Base-by-base conservation (phyloP, 2,797 vertebrate species). In the Falco cherrug region DNA sequence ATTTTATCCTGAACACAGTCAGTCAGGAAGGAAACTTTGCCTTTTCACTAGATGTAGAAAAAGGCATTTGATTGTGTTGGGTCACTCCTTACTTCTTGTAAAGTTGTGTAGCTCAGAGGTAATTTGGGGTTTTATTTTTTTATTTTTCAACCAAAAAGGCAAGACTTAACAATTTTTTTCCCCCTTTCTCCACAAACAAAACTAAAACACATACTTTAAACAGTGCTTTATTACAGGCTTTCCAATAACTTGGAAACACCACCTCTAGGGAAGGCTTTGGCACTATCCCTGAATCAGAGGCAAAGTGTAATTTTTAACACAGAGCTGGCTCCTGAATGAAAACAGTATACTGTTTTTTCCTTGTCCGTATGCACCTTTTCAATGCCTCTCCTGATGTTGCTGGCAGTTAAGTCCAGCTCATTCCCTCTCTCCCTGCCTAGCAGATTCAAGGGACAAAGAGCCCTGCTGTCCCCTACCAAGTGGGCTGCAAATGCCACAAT, bases 171-270 rank as follows among this genome's bases (percentile, higher is more conserved):
- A 60, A 37, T 37, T 37, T 37, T 37, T 37, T 37, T 37, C 37
- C 37, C 37, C 37, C 37, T 37, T 37, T 31, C 60, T 33, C 41
- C 11, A 8, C 35, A 43, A 51, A n/a, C 41, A 68, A 31, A 83
- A 33, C 5, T 21, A 45, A 89, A 64, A 28, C 10, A 21, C 56
- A 25, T 51, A 37, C 25, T 31, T 45, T 80, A 35, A 94, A 53
- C n/a, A 53, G 6, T 7, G 15, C 60, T 17, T 6, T 29, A 13
- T 61, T 75, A 61, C 26, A 84, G 56, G 54, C 21, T 93, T 88
- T 86, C 76, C 90, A 94, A 94, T 47, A 50, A 68, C 80, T 94
- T 76, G 67, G 25, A 79, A 91, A 73, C n/a, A 65, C 70, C 77
- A 89, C 92, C 47, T 54, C 80, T 59, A 37, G 22, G 25, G 41